Conservation (phyloP, 2,888 invertebrate species). For the Tetanocera ferruginea region DNA sequence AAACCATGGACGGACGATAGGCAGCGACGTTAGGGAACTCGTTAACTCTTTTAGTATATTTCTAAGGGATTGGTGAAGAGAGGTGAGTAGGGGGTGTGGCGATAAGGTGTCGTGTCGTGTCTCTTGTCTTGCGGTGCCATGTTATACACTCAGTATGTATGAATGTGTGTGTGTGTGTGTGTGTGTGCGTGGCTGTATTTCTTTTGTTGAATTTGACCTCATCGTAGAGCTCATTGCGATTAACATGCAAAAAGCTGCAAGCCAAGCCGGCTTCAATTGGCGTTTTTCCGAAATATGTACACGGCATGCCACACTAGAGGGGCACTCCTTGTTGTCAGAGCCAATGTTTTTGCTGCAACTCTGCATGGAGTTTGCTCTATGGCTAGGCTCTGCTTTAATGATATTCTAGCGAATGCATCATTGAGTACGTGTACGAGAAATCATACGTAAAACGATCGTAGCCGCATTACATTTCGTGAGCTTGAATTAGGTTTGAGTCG, state of each 20-base stretch:
- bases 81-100: neutral
- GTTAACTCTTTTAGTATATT: neutral
- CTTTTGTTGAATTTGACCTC: slow-evolving; percentile 33
- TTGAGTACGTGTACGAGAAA: slow-evolving; percentile 19
- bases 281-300: slow-evolving; percentile 10
- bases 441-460: slow-evolving; percentile 47
- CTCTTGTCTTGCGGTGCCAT: slow-evolving; percentile 29
- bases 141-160: neutral
- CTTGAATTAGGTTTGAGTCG: slow-evolving; percentile 57
- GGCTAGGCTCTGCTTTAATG: slow-evolving; percentile 54
- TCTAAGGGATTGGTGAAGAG: neutral
- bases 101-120: slow-evolving; percentile 24
- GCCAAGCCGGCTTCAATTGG: slow-evolving; percentile 16
- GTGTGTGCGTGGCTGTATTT: slow-evolving; percentile 16
- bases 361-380: slow-evolving; percentile 45
- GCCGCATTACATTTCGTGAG: slow-evolving; percentile 62
- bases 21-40: neutral
- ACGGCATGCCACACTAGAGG: slow-evolving; percentile 23
- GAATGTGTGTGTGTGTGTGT: neutral
- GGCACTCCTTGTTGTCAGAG: slow-evolving; percentile 60
- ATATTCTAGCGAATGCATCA: slow-evolving; percentile 65
- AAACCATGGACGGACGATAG: neutral
- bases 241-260: slow-evolving; percentile 34
- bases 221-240: slow-evolving; percentile 38
- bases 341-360: slow-evolving; percentile 4